Conservation (phyloP, 2,113 vertebrate genomes). For the Tupaia chinensis region DNA sequence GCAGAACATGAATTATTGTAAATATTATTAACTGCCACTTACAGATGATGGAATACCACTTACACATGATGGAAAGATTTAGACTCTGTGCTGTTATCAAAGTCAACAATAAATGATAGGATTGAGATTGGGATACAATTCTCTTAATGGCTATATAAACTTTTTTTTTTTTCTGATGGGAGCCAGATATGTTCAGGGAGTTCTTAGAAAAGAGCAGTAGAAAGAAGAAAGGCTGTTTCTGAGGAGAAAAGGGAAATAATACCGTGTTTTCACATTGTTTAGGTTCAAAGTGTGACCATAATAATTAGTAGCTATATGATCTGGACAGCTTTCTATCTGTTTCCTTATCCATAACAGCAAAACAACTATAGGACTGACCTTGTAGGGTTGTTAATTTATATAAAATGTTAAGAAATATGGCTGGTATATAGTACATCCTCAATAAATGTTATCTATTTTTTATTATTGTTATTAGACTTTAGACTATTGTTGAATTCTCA, state of each 20-base stretch:
- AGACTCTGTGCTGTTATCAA: conserved; percentile 6
- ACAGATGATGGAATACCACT: neutral
- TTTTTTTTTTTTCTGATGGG: conserved; percentile 12
- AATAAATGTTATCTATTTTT: neutral
- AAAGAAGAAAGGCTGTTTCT: neutral
- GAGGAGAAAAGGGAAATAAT: neutral
- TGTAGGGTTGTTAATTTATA: neutral
- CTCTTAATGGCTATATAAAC: neutral
- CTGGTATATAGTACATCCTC: neutral
- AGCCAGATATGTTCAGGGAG: neutral
- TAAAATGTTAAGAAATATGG: conserved; percentile 3
- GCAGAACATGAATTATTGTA: neutral
- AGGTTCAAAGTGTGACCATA: conserved; percentile 3
- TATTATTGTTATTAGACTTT: conserved; percentile 8
- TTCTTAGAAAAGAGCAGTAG: conserved; percentile 8
- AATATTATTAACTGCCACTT: conserved; percentile 8
- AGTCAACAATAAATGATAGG: neutral
- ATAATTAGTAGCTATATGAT: neutral
- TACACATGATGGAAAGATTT: conserved; percentile 1
- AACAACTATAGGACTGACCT: neutral
- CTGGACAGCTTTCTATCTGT: neutral
- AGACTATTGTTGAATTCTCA: neutral
- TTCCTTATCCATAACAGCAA: conserved; percentile 38
- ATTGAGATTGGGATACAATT: conserved; percentile 10
- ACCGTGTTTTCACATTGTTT: neutral